A percentile compares a stretch with the other conserved stretches of the same genome.
Conservation (phyloP, 2,888 invertebrate species). For the Scrobipalpa atriplicella region DNA sequence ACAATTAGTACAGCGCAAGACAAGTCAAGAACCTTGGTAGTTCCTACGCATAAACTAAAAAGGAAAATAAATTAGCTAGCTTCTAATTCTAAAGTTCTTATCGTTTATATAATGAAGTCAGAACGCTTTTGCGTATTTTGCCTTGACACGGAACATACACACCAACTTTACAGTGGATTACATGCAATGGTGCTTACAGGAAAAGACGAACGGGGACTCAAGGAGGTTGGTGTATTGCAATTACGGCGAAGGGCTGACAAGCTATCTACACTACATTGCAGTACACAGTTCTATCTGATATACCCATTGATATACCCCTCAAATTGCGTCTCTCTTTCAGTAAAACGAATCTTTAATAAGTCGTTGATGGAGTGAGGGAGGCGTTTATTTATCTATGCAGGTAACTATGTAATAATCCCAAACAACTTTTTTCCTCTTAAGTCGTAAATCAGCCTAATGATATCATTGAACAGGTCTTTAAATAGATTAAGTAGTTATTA, state of each 20-base stretch:
- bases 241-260: too few relatives aligned
- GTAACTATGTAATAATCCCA: neutral
- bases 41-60: constrained; percentile 15
- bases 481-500: neutral
- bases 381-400: too few relatives aligned
- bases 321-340: too few relatives aligned
- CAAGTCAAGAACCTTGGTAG: constrained; percentile 13
- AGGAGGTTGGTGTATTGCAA: too few relatives aligned
- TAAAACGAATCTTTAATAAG: too few relatives aligned
- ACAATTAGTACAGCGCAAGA: constrained; percentile 12
- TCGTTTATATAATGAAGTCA: neutral
- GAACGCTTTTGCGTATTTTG: neutral
- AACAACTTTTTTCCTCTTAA: neutral
- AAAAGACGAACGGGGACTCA: too few relatives aligned
- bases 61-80: constrained; percentile 10
- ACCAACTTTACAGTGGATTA: too few relatives aligned
- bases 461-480: constrained; percentile 8
- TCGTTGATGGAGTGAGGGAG: too few relatives aligned
- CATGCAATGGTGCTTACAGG: too few relatives aligned
- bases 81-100: neutral
- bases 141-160: neutral
- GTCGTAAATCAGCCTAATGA: neutral
- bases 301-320: too few relatives aligned
- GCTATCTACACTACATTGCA: too few relatives aligned
- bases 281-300: too few relatives aligned